Evolutionary conservation across 1,140 invertebrate species (phyloP).

Genomic region (Drosophila sp.): DNA sequence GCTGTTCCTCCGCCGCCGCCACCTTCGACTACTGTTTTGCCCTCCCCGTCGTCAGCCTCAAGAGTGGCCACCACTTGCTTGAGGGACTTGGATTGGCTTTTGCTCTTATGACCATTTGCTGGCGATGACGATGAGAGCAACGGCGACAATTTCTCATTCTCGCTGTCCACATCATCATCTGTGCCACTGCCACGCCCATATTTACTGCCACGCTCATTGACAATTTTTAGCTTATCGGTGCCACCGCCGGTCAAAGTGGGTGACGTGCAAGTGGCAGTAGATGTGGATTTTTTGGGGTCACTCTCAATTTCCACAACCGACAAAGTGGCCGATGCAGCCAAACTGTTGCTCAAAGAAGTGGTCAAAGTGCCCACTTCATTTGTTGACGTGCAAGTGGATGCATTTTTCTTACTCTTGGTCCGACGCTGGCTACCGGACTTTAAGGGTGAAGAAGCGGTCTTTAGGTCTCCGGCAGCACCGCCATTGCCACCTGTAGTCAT

Average conservation of each 20-base stretch:
- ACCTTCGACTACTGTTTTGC: slow-evolving; percentile 10
- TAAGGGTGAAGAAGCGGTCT: slow-evolving; percentile 62
- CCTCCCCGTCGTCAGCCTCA: slow-evolving; percentile 35
- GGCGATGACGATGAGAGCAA: slow-evolving; percentile 85
- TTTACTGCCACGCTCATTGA: slow-evolving; percentile 66
- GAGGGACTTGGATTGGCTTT: slow-evolving; percentile 55
- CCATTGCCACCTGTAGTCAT: slow-evolving; percentile 58
- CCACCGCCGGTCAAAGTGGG: slow-evolving; percentile 27
- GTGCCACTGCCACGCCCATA: slow-evolving; percentile 42
- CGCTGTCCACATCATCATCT: slow-evolving; percentile 89
- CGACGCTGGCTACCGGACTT: slow-evolving; percentile 71
- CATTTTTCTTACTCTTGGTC: slow-evolving; percentile 74
- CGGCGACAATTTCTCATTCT: slow-evolving; percentile 91
- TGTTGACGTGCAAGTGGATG: slow-evolving; percentile 70
- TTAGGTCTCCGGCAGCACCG: slow-evolving; percentile 60
- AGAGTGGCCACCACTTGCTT: slow-evolving; percentile 60
- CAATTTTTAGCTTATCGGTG: slow-evolving; percentile 68
- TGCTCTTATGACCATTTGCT: slow-evolving; percentile 66
- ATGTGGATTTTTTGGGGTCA: slow-evolving; percentile 51
- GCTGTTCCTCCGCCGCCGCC: slow-evolving; percentile 16
- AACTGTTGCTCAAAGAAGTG: slow-evolving; percentile 27
- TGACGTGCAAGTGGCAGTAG: slow-evolving; percentile 35
- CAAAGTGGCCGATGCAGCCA: slow-evolving; percentile 29
- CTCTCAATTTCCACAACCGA: slow-evolving; percentile 62
- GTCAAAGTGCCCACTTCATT: slow-evolving; percentile 71